Percentiles rank a stretch among this genome's conserved stretches.
Evolutionary conservation across 2,888 invertebrate genomes (phyloP).

Genomic region (Archaeoteleia sp.): DNA sequence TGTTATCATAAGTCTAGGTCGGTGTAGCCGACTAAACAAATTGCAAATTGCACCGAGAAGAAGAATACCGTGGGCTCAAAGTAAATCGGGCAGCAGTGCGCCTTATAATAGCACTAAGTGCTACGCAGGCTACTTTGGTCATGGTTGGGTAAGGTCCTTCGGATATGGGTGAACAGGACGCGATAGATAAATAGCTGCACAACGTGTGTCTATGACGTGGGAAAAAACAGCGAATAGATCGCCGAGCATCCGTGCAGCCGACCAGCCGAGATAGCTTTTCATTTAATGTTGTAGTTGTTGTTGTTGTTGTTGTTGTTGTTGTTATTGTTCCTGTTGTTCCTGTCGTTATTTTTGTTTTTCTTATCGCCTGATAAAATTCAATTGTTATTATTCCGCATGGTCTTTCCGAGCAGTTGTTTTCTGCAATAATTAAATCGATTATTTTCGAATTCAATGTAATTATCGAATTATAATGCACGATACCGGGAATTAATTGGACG

Average conservation of each 20-base stretch:
- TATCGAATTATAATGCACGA: too few species aligned
- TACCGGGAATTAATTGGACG: too few species aligned
- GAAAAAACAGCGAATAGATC: slow-evolving; percentile 58
- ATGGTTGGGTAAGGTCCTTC: slow-evolving; percentile 72
- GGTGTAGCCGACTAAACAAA: too few species aligned
- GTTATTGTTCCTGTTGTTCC: too few species aligned
- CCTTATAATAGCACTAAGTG: background rate
- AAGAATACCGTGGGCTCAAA: too few species aligned
- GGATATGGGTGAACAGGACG: slow-evolving; percentile 73
- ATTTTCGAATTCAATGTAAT: too few species aligned
- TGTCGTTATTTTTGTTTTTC: slow-evolving; percentile 13
- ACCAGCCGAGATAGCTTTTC: slow-evolving; percentile 48
- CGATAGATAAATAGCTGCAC: slow-evolving; percentile 65
- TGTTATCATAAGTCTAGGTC: too few species aligned
- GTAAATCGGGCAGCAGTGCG: slow-evolving; percentile 25
- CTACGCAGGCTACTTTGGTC: slow-evolving; percentile 61
- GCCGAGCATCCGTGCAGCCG: slow-evolving; percentile 8
- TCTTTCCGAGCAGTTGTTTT: too few species aligned
- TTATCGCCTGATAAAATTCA: slow-evolving; percentile 1
- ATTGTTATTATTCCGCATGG: too few species aligned
- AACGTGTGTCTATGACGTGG: slow-evolving; percentile 61
- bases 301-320: too few species aligned
- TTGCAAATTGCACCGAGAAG: too few species aligned
- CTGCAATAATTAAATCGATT: too few species aligned
- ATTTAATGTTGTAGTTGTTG: slow-evolving; percentile 37